Base-by-base conservation (phyloP, 2,797 vertebrate genomes). In the Botia kubotai region DNA sequence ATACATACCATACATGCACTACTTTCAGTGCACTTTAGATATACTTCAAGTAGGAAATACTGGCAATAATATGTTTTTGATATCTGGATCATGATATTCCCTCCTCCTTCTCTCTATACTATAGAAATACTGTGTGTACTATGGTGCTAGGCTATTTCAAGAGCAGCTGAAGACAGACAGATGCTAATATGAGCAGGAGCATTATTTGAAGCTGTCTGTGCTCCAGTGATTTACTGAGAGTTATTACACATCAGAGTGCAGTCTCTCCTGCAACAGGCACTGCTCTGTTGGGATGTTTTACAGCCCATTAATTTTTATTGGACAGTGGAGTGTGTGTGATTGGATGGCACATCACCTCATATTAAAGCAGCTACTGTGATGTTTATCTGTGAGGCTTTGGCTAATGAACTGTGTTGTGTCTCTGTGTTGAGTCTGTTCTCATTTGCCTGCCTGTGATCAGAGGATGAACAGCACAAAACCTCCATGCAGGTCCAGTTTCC, bases 221-320 rank as follows among this genome's bases (percentile, higher is more conserved):
- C 55, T 48, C 46, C 36, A 39, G 58, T 6, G 3, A 75, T 72
- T 72, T 72, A 52, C 63, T 1, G 19, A 10, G 46, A 60, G 82
- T 75, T 75, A 75, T 69, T 82, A 52, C 58, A 62, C 66, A 29
- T 73, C 29, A 55, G 26, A 75, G 36, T 43, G 53, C 17, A 36
- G 63, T 6, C 67, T 76, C 74, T 43, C 55, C 60, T 19, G 58
- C 48, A 62, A 48, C 66, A n/a, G n/a, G 16, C 26, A 5, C 12
- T 29, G 23, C 5, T 74, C 63, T 75, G 46, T 70, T 5, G 48
- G 71, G 50, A 48, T 57, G 14, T 73, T 77, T 84, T 29, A 66
- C 73, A 81, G 62, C 75, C 52, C 69, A 70, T 84, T 74, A 84
- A 21, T 50, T 36, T 3, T 78, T 43, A 68, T 33, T 21, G 14